Percentiles rank a stretch among this genome's conserved stretches.
Conservation (phyloP, 2,797 vertebrate species). For the Spinus pinus region DNA sequence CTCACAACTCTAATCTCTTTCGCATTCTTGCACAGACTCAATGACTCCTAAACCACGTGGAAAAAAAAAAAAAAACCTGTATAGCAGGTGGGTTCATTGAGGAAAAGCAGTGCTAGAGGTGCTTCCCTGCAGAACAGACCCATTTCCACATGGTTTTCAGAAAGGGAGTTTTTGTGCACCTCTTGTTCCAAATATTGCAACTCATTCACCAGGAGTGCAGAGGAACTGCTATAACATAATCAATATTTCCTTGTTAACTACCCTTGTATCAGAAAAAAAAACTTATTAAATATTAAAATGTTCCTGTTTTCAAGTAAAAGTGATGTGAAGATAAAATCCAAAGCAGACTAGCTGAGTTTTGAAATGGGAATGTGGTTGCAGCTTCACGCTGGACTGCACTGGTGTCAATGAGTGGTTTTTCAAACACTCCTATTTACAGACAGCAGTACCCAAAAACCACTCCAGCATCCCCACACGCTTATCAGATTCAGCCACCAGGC, state of each 20-base stretch:
- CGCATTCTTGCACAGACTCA: background rate
- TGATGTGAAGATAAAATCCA: background rate
- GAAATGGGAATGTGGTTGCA: background rate
- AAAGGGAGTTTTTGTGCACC: background rate
- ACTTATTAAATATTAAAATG: background rate
- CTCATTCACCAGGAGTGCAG: background rate
- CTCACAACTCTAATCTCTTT: background rate
- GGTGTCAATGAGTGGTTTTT: background rate
- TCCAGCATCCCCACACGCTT: background rate
- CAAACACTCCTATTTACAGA: background rate
- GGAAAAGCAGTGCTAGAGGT: background rate
- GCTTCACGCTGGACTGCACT: accelerated
- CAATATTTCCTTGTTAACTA: background rate
- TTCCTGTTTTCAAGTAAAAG: background rate
- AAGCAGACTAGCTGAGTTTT: background rate
- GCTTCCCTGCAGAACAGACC: background rate
- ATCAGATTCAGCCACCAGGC: background rate
- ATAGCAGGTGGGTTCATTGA: background rate
- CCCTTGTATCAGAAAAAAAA: background rate
- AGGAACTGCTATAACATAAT: background rate
- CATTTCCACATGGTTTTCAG: background rate
- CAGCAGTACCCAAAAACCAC: background rate
- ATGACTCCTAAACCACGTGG: background rate
- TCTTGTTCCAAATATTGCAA: background rate
- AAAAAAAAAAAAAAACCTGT: background rate